These are phyloP conservation scores for Emmelina monodactyla DNA, from an alignment of 2,888 invertebrate genomes.

Conservation along the genomic window DNA sequence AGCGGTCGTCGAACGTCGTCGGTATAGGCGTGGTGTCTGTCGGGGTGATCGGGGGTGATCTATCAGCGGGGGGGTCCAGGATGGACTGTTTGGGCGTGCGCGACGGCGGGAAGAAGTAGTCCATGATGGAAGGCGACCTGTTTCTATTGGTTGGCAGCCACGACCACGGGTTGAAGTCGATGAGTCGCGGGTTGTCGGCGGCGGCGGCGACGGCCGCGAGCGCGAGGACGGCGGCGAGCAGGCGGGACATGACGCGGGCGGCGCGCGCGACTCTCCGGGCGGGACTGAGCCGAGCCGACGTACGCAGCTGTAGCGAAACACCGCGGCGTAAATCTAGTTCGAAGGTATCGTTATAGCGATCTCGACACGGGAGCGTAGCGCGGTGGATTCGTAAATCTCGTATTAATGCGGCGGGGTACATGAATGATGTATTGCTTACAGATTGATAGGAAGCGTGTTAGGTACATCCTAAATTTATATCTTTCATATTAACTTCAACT, in stretches of 20 bases:
- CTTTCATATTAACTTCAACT: no score
- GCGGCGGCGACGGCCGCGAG: slow-evolving; percentile 32
- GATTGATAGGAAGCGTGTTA: no score
- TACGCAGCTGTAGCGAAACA: slow-evolving; percentile 20
- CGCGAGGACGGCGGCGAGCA: slow-evolving; percentile 47
- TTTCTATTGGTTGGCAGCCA: slow-evolving; percentile 51
- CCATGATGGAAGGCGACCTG: slow-evolving; percentile 56
- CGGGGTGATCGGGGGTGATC: slow-evolving; percentile 35
- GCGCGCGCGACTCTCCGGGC: slow-evolving; percentile 52
- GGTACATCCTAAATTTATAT: no score
- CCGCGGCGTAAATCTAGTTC: slow-evolving; percentile 14
- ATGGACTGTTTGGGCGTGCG: slow-evolving; percentile 58
- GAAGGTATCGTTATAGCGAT: background rate
- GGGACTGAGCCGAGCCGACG: slow-evolving; percentile 50
- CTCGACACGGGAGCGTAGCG: background rate
- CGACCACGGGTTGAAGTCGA: slow-evolving; percentile 59
- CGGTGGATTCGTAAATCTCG: background rate
- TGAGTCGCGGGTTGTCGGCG: slow-evolving; percentile 44
- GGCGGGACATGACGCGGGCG: slow-evolving; percentile 51
- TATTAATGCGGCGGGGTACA: no score
- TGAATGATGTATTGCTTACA: no score
- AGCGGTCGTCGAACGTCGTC: slow-evolving; percentile 42
- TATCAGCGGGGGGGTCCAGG: slow-evolving; percentile 48
- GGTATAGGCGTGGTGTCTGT: slow-evolving; percentile 36
- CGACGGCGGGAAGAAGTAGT: slow-evolving; percentile 60